Evolutionary conservation across 2,797 vertebrate genomes (phyloP).

Genomic region (Falco peregrinus): DNA sequence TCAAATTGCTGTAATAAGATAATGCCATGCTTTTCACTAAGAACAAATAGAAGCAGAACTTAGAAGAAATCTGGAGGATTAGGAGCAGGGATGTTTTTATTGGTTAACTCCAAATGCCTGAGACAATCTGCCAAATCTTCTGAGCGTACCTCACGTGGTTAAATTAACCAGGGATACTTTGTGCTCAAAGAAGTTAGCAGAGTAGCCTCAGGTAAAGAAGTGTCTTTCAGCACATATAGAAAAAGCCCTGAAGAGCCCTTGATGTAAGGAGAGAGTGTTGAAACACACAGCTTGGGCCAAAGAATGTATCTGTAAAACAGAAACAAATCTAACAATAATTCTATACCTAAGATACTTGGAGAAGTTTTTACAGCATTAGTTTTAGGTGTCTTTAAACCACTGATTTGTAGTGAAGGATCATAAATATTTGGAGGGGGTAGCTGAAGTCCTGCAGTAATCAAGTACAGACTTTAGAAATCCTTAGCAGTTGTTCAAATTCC

Average conservation of each 20-base stretch:
- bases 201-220: slow-evolving; percentile 64
- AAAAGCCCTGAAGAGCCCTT: slow-evolving; percentile 46
- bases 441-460: slow-evolving; percentile 35
- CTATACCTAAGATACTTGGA: background rate
- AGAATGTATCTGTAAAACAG: slow-evolving; percentile 19
- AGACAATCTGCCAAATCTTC: slow-evolving; percentile 59
- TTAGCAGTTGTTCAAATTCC: slow-evolving; percentile 50
- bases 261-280: slow-evolving; percentile 55
- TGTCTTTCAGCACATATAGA: slow-evolving; percentile 55
- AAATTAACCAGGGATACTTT: slow-evolving; percentile 53
- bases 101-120: slow-evolving; percentile 48
- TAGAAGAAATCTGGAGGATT: slow-evolving; percentile 62
- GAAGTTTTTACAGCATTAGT: background rate
- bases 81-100: slow-evolving; percentile 23
- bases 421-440: slow-evolving; percentile 53
- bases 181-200: slow-evolving; percentile 36
- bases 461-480: slow-evolving; percentile 44
- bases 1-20: slow-evolving; percentile 61
- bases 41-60: slow-evolving; percentile 59
- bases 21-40: slow-evolving; percentile 57
- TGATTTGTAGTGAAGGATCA: slow-evolving; percentile 12
- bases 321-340: slow-evolving; percentile 37
- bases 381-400: slow-evolving; percentile 10
- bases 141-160: slow-evolving; percentile 35
- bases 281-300: slow-evolving; percentile 33